These are phyloP conservation scores for Planiliza haematocheilus DNA, from an alignment of 2,113 vertebrate genomes.

Conservation along the genomic window DNA sequence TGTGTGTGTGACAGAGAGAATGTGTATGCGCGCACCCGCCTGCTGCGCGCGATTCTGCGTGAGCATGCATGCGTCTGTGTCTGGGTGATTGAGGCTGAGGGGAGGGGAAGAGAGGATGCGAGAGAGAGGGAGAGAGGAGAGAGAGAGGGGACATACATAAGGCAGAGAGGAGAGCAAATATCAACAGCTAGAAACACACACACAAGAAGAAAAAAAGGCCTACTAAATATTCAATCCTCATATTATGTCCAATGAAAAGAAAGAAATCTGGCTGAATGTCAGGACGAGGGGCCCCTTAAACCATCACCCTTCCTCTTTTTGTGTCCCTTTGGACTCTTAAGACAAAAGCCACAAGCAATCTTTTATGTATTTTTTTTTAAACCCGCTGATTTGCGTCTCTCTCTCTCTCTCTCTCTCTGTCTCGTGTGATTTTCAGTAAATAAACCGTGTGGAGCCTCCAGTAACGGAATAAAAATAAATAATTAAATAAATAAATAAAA, in stretches of 20 bases:
- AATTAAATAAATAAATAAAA: background rate
- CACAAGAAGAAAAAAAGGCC: background rate
- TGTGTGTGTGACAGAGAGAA: slow-evolving; percentile 48
- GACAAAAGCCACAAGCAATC: slow-evolving; percentile 17
- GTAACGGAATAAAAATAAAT: background rate
- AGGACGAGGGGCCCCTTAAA: slow-evolving; percentile 39
- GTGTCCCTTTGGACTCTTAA: slow-evolving; percentile 30
- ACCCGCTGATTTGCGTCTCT: slow-evolving; percentile 16
- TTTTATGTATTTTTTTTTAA: background rate
- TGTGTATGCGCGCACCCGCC: slow-evolving; percentile 79
- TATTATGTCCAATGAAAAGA: slow-evolving; percentile 35
- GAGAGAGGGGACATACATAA: slow-evolving; percentile 60
- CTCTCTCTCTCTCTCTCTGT: no score
- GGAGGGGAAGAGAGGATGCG: slow-evolving; percentile 60
- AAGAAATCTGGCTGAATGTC: slow-evolving; percentile 36
- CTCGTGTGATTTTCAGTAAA: slow-evolving; percentile 29
- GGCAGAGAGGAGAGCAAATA: slow-evolving; percentile 69
- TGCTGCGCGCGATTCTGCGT: slow-evolving; percentile 78
- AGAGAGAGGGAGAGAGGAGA: slow-evolving; percentile 15
- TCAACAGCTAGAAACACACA: slow-evolving; percentile 66
- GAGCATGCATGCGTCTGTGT: slow-evolving; percentile 82
- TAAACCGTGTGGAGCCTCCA: slow-evolving; percentile 13
- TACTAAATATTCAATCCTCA: slow-evolving; percentile 37
- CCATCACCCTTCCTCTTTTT: slow-evolving; percentile 29
- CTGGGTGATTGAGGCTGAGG: slow-evolving; percentile 79